Conservation (phyloP, 1,140 invertebrate species). For the Argopecten irradians region DNA sequence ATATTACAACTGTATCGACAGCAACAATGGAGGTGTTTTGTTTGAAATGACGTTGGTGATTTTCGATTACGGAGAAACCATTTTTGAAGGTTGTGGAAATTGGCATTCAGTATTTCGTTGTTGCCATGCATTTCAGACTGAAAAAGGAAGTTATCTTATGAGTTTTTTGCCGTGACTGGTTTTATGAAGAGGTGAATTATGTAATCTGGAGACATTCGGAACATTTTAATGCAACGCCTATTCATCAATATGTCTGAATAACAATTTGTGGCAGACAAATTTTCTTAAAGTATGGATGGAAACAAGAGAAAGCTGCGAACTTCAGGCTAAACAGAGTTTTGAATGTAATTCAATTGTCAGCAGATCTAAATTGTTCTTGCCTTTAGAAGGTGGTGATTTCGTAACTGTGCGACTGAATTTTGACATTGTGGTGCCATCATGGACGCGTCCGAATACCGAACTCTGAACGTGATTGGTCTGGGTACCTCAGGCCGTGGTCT, state of each 20-base stretch:
- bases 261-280: too few relatives aligned
- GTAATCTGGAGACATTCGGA: neutral
- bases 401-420: neutral
- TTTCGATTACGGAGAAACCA: neutral
- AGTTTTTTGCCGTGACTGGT: neutral
- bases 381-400: too few relatives aligned
- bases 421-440: neutral
- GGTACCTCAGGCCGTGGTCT: slow-evolving; percentile 53
- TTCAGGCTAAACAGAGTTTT: too few relatives aligned
- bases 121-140: neutral
- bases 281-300: neutral
- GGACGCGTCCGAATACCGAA: neutral
- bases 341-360: too few relatives aligned
- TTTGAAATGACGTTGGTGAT: neutral
- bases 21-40: neutral
- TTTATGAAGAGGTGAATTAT: neutral
- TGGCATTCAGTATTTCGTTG: neutral
- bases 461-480: neutral
- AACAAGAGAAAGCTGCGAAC: too few relatives aligned
- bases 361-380: too few relatives aligned
- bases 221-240: neutral
- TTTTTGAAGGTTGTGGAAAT: neutral
- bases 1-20: neutral
- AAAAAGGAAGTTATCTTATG: neutral
- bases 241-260: too few relatives aligned